Evolutionary conservation across 2,113 vertebrate genomes (phyloP).

Genomic region (Zingel zingel): DNA sequence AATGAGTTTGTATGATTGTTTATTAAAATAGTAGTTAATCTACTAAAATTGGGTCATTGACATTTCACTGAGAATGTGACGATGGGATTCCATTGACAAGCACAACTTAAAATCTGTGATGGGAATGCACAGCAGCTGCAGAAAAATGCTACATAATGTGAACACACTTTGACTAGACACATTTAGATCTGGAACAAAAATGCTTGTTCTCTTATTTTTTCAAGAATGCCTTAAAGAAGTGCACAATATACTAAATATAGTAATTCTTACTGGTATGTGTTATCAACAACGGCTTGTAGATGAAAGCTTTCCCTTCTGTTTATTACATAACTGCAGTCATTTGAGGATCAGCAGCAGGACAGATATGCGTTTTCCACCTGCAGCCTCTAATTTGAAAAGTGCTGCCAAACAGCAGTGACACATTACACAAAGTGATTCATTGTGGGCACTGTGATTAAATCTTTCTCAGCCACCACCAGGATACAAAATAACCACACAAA

Average conservation of each 20-base stretch:
- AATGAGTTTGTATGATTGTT: neutral
- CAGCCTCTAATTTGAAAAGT: conserved; percentile 31
- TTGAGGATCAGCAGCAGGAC: neutral
- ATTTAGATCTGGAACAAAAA: neutral
- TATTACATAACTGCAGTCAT: conserved; percentile 14
- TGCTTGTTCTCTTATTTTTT: neutral
- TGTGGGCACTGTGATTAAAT: conserved; percentile 16
- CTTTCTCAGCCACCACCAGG: neutral
- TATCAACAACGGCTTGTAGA: neutral
- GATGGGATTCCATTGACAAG: neutral
- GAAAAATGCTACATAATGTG: neutral
- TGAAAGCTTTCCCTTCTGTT: neutral
- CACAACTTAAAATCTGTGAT: neutral
- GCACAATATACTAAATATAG: neutral
- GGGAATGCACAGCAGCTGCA: neutral
- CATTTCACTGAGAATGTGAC: neutral
- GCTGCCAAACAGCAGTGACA: conserved; percentile 21
- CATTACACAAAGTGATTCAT: conserved; percentile 16
- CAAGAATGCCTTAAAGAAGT: neutral
- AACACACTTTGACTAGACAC: neutral
- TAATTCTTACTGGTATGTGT: neutral
- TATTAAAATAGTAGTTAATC: neutral
- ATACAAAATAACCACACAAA: neutral
- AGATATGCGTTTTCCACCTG: conserved; percentile 13
- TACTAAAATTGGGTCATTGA: neutral